phyloP scores from a whole-genome alignment of 2,888 invertebrate species.

The Atethmia centrago region DNA sequence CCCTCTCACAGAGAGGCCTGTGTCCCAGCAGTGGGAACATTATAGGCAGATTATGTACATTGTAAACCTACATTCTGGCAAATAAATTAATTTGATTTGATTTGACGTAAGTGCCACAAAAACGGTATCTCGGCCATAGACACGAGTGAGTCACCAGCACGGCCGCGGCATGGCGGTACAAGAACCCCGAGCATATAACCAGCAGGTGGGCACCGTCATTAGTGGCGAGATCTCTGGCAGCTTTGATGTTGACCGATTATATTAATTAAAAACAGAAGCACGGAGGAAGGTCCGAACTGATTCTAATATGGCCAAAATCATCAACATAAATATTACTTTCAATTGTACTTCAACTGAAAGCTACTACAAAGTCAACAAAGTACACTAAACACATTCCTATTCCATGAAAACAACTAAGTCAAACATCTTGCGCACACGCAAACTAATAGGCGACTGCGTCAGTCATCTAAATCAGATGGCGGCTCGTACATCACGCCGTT shows the following conservation, averaged over 20 bases:
- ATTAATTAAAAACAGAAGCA: constrained; percentile 3
- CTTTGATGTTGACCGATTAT: constrained; percentile 1
- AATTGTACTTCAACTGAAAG: neutral
- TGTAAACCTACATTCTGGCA: no score
- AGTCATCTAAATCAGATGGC: constrained; percentile 4
- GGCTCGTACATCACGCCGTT: constrained; percentile 4
- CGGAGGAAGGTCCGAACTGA: no score
- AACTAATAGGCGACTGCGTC: constrained; percentile 1
- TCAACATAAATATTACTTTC: neutral
- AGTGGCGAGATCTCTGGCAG: neutral
- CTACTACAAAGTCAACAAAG: neutral
- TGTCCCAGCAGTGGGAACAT: no score
- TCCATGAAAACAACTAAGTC: no score
- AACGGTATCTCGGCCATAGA: constrained; percentile 28
- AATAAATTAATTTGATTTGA: no score
- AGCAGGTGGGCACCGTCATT: constrained; percentile 8
- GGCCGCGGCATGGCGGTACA: constrained; percentile 2
- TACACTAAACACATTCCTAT: neutral
- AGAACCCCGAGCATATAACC: neutral
- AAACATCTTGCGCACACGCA: neutral
- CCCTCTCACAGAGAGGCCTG: no score
- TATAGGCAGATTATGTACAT: no score
- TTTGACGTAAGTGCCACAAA: constrained; percentile 21
- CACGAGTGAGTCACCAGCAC: constrained; percentile 21
- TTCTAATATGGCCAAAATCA: neutral